Conservation (phyloP, 1,140 invertebrate genomes). For the Trachymyrmex cornetzi region DNA sequence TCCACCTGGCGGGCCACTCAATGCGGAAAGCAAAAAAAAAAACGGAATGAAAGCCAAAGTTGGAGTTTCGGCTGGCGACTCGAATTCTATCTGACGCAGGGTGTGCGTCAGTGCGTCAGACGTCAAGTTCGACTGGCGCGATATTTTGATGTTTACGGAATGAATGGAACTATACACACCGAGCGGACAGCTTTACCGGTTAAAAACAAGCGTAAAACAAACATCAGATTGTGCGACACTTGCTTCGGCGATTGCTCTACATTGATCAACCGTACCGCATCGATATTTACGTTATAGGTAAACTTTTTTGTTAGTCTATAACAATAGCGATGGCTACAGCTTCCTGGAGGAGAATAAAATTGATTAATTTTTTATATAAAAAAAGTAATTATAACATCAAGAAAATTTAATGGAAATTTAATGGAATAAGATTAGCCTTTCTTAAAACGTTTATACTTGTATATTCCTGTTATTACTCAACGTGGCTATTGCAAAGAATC, state of each 20-base stretch:
- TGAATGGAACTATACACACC: constrained; percentile 36
- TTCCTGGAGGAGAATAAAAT: neutral
- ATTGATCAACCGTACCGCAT: constrained; percentile 9
- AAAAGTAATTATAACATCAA: constrained; percentile 4
- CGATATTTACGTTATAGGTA: constrained; percentile 13
- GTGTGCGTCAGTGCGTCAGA: constrained; percentile 47
- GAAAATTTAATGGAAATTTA: neutral
- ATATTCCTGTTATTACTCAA: constrained; percentile 18
- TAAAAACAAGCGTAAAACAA: constrained; percentile 56
- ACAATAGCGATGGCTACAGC: neutral
- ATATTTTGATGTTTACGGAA: constrained; percentile 62
- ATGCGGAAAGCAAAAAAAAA: constrained; percentile 44
- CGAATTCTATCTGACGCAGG: constrained; percentile 19
- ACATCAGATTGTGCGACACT: constrained; percentile 23
- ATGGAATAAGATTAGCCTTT: neutral
- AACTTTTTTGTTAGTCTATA: neutral
- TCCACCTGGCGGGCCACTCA: neutral
- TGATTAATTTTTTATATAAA: neutral
- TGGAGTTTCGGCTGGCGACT: neutral
- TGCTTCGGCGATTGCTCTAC: constrained; percentile 21
- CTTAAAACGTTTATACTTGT: neutral
- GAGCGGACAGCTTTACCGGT: constrained; percentile 52
- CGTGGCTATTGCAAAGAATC: neutral
- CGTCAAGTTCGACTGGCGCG: constrained; percentile 44
- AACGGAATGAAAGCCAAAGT: constrained; percentile 4